Evolutionary conservation across 1,140 invertebrate species (phyloP).

Genomic region (Drosophila kikkawai): DNA sequence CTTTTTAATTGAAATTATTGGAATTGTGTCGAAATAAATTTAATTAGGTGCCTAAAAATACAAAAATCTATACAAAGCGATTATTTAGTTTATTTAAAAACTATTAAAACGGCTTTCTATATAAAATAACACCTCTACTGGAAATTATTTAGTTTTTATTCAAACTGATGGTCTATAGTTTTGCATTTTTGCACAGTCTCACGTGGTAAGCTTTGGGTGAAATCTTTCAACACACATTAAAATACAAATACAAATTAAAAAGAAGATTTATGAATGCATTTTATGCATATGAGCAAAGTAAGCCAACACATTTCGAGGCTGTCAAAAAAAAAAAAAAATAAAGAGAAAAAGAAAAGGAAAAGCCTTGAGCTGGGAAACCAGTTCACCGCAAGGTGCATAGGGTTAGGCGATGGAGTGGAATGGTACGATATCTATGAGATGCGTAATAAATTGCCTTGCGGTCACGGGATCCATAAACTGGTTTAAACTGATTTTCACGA

Average conservation of each 20-base stretch:
- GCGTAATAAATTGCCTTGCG: slow-evolving; percentile 26
- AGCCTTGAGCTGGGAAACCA: slow-evolving; percentile 40
- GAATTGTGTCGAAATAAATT: neutral
- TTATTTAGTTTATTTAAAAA: too few relatives aligned
- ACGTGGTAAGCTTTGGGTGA: slow-evolving; percentile 19
- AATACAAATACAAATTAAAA: neutral
- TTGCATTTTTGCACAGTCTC: slow-evolving; percentile 4
- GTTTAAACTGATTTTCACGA: slow-evolving; percentile 30
- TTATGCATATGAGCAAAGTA: slow-evolving; percentile 34
- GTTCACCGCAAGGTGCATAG: slow-evolving; percentile 20
- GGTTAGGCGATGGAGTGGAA: slow-evolving; percentile 18
- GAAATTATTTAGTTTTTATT: neutral
- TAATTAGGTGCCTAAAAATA: neutral
- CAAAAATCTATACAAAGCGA: too few relatives aligned
- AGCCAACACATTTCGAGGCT: neutral
- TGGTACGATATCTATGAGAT: slow-evolving; percentile 42
- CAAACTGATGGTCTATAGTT: neutral
- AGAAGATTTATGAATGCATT: slow-evolving; percentile 12
- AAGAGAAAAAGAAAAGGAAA: slow-evolving; percentile 16
- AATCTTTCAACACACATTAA: neutral
- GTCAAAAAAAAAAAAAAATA: neutral
- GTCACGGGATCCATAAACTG: slow-evolving; percentile 34
- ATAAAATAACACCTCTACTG: too few relatives aligned
- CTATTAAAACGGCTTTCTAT: too few relatives aligned
- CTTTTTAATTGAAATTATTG: neutral